Percentiles rank a stretch among this genome's conserved stretches.
phyloP scores from a whole-genome alignment of 2,797 vertebrate genomes.

The Thripadectes ignobilis region DNA sequence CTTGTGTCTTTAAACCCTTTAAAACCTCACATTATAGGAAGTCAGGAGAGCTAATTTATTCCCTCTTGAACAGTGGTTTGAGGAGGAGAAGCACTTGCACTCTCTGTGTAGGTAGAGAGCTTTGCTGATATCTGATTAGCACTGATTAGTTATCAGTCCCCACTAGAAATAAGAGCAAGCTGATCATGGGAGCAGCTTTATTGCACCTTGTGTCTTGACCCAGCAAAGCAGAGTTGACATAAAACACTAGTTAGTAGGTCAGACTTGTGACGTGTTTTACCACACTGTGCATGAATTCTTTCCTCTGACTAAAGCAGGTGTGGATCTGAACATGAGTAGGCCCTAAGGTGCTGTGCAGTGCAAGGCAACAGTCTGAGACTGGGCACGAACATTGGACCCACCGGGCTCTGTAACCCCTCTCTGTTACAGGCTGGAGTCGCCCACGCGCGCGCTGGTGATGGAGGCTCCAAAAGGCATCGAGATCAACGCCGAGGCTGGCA shows the following conservation, averaged over 20 bases:
- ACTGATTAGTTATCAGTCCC: not conserved
- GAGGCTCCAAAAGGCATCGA: constrained; percentile 96
- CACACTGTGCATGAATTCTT: not conserved
- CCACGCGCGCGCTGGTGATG: constrained; percentile 92
- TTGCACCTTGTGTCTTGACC: not conserved
- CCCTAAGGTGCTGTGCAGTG: not conserved
- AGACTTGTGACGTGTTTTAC: not conserved
- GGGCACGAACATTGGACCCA: not conserved
- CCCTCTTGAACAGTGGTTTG: not conserved
- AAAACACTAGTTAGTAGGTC: not conserved
- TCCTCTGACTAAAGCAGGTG: not conserved
- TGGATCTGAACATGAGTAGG: not conserved
- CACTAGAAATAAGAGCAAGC: not conserved
- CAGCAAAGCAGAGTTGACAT: not conserved
- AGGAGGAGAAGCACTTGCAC: not conserved
- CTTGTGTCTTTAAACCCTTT: not conserved
- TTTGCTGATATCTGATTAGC: not conserved
- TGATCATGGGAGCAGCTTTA: not conserved
- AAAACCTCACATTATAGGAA: not conserved
- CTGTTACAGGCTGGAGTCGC: constrained; percentile 89
- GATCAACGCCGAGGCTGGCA: constrained; percentile 95
- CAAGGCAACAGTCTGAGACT: not conserved
- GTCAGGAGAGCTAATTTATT: not conserved
- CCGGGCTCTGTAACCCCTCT: not conserved
- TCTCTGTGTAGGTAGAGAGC: not conserved